These are phyloP conservation scores for Danionella dracula DNA, from an alignment of 2,797 vertebrate genomes.

Conservation along the genomic window DNA sequence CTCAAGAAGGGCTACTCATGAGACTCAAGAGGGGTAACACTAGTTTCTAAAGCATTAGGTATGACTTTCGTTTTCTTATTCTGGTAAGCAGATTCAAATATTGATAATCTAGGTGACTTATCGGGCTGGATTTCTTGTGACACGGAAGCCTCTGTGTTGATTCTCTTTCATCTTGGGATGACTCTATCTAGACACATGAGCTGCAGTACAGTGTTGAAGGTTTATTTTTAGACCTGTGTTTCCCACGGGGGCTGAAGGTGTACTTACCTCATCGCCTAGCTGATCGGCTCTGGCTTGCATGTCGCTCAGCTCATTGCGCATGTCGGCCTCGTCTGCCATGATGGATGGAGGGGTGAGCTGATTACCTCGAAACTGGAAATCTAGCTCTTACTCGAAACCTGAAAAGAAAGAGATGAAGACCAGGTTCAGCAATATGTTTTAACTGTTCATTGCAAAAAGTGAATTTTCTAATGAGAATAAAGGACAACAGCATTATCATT, in stretches of 20 bases:
- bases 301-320: constrained; percentile 97
- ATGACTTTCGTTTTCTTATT: no score
- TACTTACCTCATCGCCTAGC: constrained; percentile 85
- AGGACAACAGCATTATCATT: no score
- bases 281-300: constrained; percentile 95
- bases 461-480: not conserved
- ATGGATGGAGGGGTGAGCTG: constrained; percentile 51
- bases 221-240: not conserved
- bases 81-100: no score
- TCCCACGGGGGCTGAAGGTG: not conserved
- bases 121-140: no score
- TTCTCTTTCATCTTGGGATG: not conserved
- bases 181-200: not conserved
- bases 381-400: constrained; percentile 23
- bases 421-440: not conserved
- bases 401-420: not conserved
- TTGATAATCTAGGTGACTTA: no score
- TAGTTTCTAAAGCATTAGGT: no score
- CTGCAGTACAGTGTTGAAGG: not conserved
- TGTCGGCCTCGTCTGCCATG: constrained; percentile 95
- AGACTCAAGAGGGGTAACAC: no score
- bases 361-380: constrained; percentile 51
- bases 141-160: not conserved
- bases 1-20: no score
- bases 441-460: not conserved